Base-by-base conservation (phyloP, 2,888 invertebrate species). In the Chromoteleia sp. region DNA sequence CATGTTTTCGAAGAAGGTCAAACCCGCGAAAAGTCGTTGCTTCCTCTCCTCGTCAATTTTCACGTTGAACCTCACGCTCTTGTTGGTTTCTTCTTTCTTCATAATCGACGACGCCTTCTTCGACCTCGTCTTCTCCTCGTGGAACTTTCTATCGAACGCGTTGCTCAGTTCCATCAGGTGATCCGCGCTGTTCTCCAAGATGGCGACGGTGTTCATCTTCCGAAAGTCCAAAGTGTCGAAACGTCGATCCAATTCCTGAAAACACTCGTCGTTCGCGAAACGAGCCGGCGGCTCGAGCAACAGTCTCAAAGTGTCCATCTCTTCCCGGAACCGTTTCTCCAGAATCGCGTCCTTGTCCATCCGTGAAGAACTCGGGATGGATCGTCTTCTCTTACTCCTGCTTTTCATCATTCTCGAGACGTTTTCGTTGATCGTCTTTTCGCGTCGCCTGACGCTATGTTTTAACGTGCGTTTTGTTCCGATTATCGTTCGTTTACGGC, bases 121-220 rank as follows among this genome's bases (percentile, higher is more conserved):
- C 15, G 54, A 41, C 14, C 21, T 48, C 14, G 2, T 15, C 2
- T 21, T 33, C 14, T 67, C 29, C 33, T 58, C 45, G 15, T 21
- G 52, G 10, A 68, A 79, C 21, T 74, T 80, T 4, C 17, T 50
- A 6, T 70, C 80, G 6, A 70, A 48, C 21, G 70, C 12, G n/a
- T 39, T 56, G n/a, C 45, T 79, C 61, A 74, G 12, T 8, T 54
- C 61, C 65, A 19, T 43, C 36, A 73, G 12, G n/a, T 67, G 73
- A 29, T 73, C 73, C 7, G 61, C 59, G 15, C 61, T 68, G 41
- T 54, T 68, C 17, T 84, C 80, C 59, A 88, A 87, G 54, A 85
- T 19, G 0, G 89, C 91, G 4, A 91, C 87, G 12, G 91, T 91
- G 59, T 91, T 91, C 86, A 91, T 90, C 33, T 86, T 73, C 14